phyloP scores from a whole-genome alignment of 1,140 invertebrate genomes.

The Procambarus clarkii region DNA sequence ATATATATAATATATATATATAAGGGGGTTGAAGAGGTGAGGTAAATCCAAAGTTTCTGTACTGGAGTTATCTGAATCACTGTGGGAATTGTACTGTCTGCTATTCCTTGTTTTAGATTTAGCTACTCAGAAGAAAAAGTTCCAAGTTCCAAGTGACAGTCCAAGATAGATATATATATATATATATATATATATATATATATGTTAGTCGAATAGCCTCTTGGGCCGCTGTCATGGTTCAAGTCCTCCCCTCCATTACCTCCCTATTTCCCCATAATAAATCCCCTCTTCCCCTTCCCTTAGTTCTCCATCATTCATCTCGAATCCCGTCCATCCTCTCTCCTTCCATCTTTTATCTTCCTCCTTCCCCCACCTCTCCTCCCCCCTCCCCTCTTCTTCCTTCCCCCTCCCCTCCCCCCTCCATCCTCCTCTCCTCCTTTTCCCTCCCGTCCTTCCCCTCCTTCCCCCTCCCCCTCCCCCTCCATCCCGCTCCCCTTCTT shows the following conservation, averaged over 20 bases:
- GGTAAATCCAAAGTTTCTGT: no score
- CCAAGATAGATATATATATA: no score
- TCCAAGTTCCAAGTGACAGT: no score
- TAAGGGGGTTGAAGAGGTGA: no score
- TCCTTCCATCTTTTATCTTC: background rate
- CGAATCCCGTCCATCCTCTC: no score
- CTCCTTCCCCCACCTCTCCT: no score
- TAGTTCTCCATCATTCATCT: no score
- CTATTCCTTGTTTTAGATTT: background rate
- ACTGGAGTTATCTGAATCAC: no score
- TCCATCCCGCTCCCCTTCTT: background rate
- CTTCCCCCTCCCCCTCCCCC: background rate
- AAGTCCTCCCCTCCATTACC: background rate
- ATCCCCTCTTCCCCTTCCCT: background rate
- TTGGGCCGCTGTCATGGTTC: background rate
- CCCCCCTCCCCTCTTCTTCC: background rate
- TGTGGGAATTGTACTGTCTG: background rate
- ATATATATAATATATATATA: no score
- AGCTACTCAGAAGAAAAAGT: no score
- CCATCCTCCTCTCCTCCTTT: background rate
- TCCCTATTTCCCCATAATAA: no score
- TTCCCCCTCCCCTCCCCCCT: no score
- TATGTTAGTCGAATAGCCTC: background rate
- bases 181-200: background rate
- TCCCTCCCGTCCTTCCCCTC: background rate